Conservation (phyloP, 2,888 invertebrate genomes). For the Dicyrtomina minuta region DNA sequence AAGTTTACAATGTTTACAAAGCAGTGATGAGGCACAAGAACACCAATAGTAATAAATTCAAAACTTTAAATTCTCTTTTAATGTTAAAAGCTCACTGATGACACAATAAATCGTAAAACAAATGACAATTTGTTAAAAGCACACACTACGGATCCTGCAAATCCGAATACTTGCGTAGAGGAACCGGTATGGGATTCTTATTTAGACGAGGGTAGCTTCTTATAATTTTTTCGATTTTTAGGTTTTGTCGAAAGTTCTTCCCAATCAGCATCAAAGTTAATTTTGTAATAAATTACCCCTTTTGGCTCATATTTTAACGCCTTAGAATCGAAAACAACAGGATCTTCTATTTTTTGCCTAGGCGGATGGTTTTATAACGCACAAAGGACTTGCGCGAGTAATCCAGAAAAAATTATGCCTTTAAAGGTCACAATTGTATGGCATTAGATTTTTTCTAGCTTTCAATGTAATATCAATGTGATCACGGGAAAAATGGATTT, state of each 20-base stretch:
- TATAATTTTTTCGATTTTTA: too few relatives aligned
- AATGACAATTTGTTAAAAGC: slow-evolving; percentile 41
- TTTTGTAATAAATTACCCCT: too few relatives aligned
- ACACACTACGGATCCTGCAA: slow-evolving; percentile 41
- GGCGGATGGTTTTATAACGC: slow-evolving; percentile 50
- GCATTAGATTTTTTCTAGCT: slow-evolving; percentile 48
- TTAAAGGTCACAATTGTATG: slow-evolving; percentile 47
- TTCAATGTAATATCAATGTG: slow-evolving; percentile 50
- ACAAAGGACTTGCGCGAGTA: slow-evolving; percentile 32
- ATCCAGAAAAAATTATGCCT: slow-evolving; percentile 40
- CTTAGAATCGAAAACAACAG: slow-evolving; percentile 45
- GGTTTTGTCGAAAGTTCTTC: too few relatives aligned
- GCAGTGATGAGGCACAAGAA: too few relatives aligned
- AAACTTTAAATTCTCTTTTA: too few relatives aligned
- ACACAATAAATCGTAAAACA: slow-evolving; percentile 40
- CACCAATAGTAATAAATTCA: too few relatives aligned
- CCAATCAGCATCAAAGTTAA: too few relatives aligned
- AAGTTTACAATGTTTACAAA: too few relatives aligned
- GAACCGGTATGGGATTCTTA: too few relatives aligned
- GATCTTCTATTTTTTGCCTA: slow-evolving; percentile 49
- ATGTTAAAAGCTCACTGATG: too few relatives aligned
- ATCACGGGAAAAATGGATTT: slow-evolving; percentile 47
- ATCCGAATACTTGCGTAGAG: slow-evolving; percentile 43
- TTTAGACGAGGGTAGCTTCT: slow-evolving; percentile 13
- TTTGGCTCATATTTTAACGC: slow-evolving; percentile 39